Percentiles rank a stretch among this genome's conserved stretches.
phyloP scores from a whole-genome alignment of 2,888 invertebrate species.

The Xestia sexstrigata region DNA sequence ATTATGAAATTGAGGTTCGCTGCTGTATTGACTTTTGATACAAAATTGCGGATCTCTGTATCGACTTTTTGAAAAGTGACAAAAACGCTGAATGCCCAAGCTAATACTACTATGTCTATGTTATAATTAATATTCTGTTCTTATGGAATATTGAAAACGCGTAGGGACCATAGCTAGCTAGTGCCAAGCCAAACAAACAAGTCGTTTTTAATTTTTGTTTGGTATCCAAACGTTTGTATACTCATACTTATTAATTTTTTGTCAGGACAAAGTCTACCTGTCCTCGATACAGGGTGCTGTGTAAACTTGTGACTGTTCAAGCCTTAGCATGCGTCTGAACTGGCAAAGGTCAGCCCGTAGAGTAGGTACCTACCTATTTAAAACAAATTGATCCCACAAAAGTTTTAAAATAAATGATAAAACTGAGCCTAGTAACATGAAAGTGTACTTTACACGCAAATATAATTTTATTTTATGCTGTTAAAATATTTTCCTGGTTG shows the following conservation, averaged over 20 bases:
- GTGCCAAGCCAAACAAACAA: neutral
- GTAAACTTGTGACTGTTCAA: no score
- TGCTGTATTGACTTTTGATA: neutral
- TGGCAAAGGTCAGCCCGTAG: neutral
- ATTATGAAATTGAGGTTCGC: neutral
- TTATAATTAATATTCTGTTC: neutral
- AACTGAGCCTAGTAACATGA: slow-evolving; percentile 18
- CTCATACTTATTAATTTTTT: neutral
- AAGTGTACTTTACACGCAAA: slow-evolving; percentile 43
- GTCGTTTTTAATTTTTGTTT: neutral
- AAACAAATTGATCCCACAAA: neutral
- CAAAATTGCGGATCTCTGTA: neutral
- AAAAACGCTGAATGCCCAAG: neutral
- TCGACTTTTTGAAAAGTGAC: neutral
- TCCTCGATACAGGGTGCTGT: neutral
- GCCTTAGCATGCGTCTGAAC: neutral
- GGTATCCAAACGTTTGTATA: neutral
- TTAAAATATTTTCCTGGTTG: slow-evolving; percentile 14
- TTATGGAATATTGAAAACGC: neutral
- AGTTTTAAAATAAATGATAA: slow-evolving; percentile 7
- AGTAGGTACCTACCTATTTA: slow-evolving; percentile 7
- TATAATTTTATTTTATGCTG: slow-evolving; percentile 2
- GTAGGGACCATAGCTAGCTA: neutral
- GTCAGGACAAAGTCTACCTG: neutral
- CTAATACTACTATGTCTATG: neutral